These are phyloP conservation scores for Tolmerus cingulatus DNA, from an alignment of 2,888 invertebrate genomes.

Conservation along the genomic window DNA sequence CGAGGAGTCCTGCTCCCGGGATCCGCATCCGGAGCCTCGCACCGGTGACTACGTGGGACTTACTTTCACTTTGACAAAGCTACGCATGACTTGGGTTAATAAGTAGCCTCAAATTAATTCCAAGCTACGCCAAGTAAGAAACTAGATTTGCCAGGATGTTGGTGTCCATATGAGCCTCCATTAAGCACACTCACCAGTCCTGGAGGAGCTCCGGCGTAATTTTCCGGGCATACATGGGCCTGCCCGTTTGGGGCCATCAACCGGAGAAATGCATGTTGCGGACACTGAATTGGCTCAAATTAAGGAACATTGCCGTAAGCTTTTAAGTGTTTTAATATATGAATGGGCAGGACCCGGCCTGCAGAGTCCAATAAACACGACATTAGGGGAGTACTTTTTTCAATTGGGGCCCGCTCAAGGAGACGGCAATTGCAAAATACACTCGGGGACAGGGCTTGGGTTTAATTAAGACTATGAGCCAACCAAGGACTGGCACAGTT, in stretches of 20 bases:
- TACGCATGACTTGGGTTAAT: constrained; percentile 36
- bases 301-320: constrained; percentile 17
- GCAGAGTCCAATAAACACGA: not conserved
- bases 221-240: not conserved
- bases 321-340: constrained; percentile 23
- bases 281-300: not conserved
- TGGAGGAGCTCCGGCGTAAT: not conserved
- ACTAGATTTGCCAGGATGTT: constrained; percentile 6
- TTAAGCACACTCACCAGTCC: constrained; percentile 22
- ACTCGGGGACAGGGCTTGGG: not conserved
- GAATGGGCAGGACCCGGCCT: not conserved
- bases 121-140: not conserved
- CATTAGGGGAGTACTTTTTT: not conserved
- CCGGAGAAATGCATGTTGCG: not conserved
- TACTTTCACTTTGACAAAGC: constrained; percentile 37
- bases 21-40: not conserved
- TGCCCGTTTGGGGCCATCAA: not conserved
- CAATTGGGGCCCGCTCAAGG: not conserved
- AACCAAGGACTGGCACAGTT: not conserved
- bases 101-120: constrained; percentile 33
- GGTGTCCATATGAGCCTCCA: not conserved
- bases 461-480: not conserved
- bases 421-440: not conserved
- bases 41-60: not conserved
- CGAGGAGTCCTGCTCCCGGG: not conserved